A percentile compares a stretch with the other conserved stretches of the same genome.
phyloP scores from a whole-genome alignment of 2,113 vertebrate species.

The Pollimyrus isidori region DNA sequence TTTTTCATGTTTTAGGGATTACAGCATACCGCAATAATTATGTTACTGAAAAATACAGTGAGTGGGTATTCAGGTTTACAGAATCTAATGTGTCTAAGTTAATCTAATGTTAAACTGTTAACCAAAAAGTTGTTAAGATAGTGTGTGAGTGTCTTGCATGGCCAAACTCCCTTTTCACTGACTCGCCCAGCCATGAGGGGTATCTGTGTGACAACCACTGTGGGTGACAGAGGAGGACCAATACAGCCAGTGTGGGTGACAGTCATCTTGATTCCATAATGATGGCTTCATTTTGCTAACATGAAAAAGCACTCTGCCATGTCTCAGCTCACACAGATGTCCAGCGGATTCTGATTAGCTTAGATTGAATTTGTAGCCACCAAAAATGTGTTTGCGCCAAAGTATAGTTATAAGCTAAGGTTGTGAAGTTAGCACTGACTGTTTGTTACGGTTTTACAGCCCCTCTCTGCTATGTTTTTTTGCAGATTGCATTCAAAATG shows the following conservation, averaged over 20 bases:
- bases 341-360: not conserved
- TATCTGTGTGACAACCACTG: not conserved
- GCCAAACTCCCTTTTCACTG: not conserved
- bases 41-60: not conserved
- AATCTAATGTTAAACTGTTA: not conserved
- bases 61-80: not conserved
- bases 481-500: not conserved
- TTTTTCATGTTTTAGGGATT: not conserved
- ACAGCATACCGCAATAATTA: not conserved
- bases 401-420: not conserved
- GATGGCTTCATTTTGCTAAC: not conserved
- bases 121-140: not conserved
- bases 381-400: not conserved
- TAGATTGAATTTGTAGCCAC: not conserved
- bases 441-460: not conserved
- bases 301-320: not conserved
- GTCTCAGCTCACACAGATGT: not conserved
- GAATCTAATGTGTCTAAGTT: not conserved
- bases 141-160: not conserved
- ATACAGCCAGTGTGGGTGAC: not conserved
- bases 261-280: not conserved
- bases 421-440: not conserved
- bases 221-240: not conserved
- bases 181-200: not conserved
- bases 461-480: not conserved